A percentile compares a stretch with the other conserved stretches of the same genome.
Conservation (phyloP, 2,888 invertebrate genomes). For the Amblyteles armatorius region DNA sequence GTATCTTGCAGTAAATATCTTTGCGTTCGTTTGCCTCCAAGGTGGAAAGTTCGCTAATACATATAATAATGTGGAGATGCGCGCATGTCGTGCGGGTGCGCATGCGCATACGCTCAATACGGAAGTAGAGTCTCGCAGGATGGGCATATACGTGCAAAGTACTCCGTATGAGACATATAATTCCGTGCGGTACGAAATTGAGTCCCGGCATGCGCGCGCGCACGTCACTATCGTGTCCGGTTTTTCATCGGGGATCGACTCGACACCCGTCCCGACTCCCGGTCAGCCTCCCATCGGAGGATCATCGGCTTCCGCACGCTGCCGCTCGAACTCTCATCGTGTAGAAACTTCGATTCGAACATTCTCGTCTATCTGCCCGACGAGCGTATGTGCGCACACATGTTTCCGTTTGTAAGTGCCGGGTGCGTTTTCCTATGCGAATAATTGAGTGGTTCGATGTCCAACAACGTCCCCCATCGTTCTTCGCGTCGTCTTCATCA, state of each 20-base stretch:
- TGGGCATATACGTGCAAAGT: slow-evolving; percentile 12
- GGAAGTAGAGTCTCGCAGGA: slow-evolving; percentile 60
- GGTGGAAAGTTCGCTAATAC: slow-evolving; percentile 61
- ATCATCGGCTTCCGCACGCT: slow-evolving; percentile 2
- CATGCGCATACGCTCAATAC: slow-evolving; percentile 55
- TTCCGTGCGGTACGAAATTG: slow-evolving; percentile 38
- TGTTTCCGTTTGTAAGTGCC: slow-evolving; percentile 34
- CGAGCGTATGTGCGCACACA: background rate
- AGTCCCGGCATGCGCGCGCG: background rate
- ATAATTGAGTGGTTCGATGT: slow-evolving; percentile 61
- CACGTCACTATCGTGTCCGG: slow-evolving; percentile 52
- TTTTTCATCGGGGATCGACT: slow-evolving; percentile 29
- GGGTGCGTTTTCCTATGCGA: slow-evolving; percentile 53
- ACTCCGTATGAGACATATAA: slow-evolving; percentile 12
- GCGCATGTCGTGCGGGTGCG: slow-evolving; percentile 52
- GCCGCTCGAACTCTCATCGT: slow-evolving; percentile 4
- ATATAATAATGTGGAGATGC: slow-evolving; percentile 60
- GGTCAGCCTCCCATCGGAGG: slow-evolving; percentile 1
- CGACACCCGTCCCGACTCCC: slow-evolving; percentile 26
- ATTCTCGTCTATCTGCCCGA: slow-evolving; percentile 16
- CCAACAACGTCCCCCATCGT: slow-evolving; percentile 33
- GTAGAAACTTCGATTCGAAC: slow-evolving; percentile 51
- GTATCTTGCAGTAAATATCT: slow-evolving; percentile 14
- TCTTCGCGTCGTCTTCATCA: slow-evolving; percentile 53
- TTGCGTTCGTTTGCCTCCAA: slow-evolving; percentile 58